phyloP scores from a whole-genome alignment of 2,797 vertebrate genomes.

The Manis pentadactyla region DNA sequence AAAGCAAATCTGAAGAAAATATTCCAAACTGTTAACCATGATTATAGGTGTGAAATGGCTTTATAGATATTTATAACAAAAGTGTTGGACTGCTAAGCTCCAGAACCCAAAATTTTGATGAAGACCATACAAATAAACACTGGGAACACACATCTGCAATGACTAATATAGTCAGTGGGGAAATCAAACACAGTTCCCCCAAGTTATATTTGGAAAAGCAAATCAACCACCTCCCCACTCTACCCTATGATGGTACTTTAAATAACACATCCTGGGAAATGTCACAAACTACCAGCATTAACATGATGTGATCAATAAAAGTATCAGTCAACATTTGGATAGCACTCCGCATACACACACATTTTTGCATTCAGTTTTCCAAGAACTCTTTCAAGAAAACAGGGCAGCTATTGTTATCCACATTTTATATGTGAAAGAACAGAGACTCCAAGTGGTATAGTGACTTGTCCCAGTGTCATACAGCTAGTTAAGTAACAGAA shows the following conservation, averaged over 20 bases:
- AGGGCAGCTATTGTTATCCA: not conserved
- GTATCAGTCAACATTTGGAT: not conserved
- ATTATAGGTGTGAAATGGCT: not conserved
- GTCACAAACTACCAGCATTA: not conserved
- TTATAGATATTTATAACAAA: not conserved
- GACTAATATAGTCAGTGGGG: not conserved
- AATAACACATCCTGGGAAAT: not conserved
- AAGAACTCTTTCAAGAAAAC: not conserved
- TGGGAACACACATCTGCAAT: not conserved
- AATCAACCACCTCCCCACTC: not conserved
- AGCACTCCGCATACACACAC: not conserved
- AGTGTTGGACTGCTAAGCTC: not conserved
- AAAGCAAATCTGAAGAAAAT: not conserved
- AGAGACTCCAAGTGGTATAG: not conserved
- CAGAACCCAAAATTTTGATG: not conserved
- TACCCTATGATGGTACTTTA: not conserved
- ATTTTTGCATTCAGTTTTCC: conserved; percentile 6
- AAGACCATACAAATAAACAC: conserved; percentile 4
- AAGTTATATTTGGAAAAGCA: conserved; percentile 7
- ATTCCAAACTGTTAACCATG: not conserved
- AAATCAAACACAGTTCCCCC: not conserved
- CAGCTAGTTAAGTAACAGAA: not conserved
- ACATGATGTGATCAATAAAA: not conserved
- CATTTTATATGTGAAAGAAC: not conserved
- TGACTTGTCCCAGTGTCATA: not conserved